These are phyloP conservation scores for Neodiprion lecontei DNA, from an alignment of 1,140 invertebrate genomes.

Conservation along the genomic window DNA sequence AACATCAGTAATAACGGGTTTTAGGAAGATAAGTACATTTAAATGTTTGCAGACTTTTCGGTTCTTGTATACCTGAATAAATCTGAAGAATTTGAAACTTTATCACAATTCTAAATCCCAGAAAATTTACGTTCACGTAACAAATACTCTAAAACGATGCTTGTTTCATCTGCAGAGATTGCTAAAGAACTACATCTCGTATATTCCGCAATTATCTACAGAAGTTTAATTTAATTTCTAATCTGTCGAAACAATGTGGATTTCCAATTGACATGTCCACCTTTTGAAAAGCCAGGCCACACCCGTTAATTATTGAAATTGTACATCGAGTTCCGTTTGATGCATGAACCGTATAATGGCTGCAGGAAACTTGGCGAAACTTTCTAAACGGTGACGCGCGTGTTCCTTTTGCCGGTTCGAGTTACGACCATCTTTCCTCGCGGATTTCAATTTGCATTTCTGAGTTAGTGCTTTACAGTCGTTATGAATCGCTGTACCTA, in stretches of 20 bases:
- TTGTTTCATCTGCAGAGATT: background rate
- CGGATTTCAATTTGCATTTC: conserved; percentile 2
- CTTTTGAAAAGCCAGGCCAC: background rate
- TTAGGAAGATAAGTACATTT: no score
- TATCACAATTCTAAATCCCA: no score
- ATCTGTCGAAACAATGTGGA: background rate
- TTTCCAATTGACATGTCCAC: background rate
- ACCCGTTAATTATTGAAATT: background rate
- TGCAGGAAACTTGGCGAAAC: background rate
- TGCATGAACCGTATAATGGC: background rate
- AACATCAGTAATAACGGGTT: no score
- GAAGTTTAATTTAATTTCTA: background rate
- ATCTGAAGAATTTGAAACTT: background rate
- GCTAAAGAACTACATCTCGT: background rate
- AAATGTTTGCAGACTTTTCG: no score
- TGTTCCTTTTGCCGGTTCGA: background rate
- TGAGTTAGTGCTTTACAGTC: conserved; percentile 5
- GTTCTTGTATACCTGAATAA: background rate
- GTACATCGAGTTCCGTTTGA: background rate
- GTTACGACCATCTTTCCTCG: conserved; percentile 1
- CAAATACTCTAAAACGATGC: no score
- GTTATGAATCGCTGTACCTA: background rate
- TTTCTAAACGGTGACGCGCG: background rate
- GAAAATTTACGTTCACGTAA: no score
- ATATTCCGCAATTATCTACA: background rate